Base-by-base conservation (phyloP, 2,113 vertebrate genomes). In the Cromileptes altivelis region DNA sequence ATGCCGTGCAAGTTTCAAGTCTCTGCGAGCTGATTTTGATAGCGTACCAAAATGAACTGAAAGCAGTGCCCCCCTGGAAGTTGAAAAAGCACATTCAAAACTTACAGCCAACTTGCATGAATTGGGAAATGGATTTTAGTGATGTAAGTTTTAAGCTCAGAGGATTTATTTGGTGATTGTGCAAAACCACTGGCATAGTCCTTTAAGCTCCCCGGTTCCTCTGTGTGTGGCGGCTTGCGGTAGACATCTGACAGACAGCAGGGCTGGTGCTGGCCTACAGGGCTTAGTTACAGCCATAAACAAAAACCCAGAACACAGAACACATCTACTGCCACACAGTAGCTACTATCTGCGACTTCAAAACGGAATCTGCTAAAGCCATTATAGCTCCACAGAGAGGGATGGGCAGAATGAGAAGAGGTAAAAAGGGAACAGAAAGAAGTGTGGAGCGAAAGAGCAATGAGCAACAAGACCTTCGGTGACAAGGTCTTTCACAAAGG, bases 241-340 rank as follows among this genome's bases (percentile, higher is more conserved):
- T 49, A 30, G 50, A 81, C 79, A 65, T 70, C 47, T 91, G 90
- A 92, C 75, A 40, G 89, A 92, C 88, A 92, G 85, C 81, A 77
- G 78, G 73, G 80, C 88, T 91, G 92, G 62, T 60, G 65, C 76
- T 65, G 64, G 78, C 50, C 76, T 62, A 77, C 11, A 19, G 40
- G 86, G 86, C 70, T 91, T 89, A 88, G 90, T 85, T 70, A 75
- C 81, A 91, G 82, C 79, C 68, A 78, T 82, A 85, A 93, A 87
- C 74, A 89, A 84, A 75, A 82, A 40, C 25, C 82, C 68, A 77
- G 75, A 85, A 40, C 80, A 75, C 52, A 63, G 70, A 75, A 70
- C 78, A 85, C 84, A 91, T 91, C 82, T 68, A 81, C 42, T 86
- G 82, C 80, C 85, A 86, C 85, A 91, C 85, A 86, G 81, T 78